Percentiles rank a stretch among this genome's conserved stretches.
These are phyloP conservation scores for Poeciliopsis occidentalis DNA, from an alignment of 2,113 vertebrate species.

Conservation along the genomic window DNA sequence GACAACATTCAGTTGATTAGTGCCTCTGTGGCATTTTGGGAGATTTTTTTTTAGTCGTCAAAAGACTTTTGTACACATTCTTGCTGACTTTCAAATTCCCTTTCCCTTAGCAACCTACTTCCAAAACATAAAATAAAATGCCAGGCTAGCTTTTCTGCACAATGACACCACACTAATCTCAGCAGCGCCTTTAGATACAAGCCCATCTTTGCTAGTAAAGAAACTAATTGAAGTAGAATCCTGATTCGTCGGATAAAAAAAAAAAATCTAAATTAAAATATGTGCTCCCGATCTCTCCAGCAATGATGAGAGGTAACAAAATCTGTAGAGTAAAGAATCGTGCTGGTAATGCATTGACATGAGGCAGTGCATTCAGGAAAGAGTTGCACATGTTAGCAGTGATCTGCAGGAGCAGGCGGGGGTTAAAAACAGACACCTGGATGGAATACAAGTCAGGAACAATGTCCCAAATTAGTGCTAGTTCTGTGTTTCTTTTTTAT, in stretches of 20 bases:
- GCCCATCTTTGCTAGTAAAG: conserved; percentile 35
- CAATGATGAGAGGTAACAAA: conserved; percentile 34
- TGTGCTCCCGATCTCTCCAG: background rate
- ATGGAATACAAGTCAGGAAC: conserved; percentile 19
- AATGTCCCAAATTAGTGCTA: background rate
- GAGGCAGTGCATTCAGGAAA: conserved; percentile 38
- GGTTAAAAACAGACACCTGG: conserved; percentile 43
- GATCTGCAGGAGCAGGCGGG: conserved; percentile 21
- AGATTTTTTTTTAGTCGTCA: conserved; percentile 4
- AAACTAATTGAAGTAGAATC: conserved; percentile 43
- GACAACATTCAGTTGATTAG: background rate
- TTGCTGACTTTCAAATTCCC: conserved; percentile 56
- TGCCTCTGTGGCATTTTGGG: conserved; percentile 1
- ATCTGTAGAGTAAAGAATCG: conserved; percentile 24
- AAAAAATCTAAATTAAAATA: conserved; percentile 18
- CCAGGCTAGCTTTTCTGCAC: conserved; percentile 45
- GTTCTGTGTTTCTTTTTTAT: too few species aligned
- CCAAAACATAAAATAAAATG: conserved; percentile 35
- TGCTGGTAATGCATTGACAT: conserved; percentile 35
- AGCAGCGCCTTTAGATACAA: conserved; percentile 27
- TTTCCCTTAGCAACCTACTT: conserved; percentile 26
- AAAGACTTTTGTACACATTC: conserved; percentile 19
- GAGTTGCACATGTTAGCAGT: conserved; percentile 51
- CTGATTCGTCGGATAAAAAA: conserved; percentile 51
- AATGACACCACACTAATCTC: conserved; percentile 49